Percentiles rank a stretch among this genome's conserved stretches.
phyloP scores from a whole-genome alignment of 2,113 vertebrate genomes.

The Esox niger region DNA sequence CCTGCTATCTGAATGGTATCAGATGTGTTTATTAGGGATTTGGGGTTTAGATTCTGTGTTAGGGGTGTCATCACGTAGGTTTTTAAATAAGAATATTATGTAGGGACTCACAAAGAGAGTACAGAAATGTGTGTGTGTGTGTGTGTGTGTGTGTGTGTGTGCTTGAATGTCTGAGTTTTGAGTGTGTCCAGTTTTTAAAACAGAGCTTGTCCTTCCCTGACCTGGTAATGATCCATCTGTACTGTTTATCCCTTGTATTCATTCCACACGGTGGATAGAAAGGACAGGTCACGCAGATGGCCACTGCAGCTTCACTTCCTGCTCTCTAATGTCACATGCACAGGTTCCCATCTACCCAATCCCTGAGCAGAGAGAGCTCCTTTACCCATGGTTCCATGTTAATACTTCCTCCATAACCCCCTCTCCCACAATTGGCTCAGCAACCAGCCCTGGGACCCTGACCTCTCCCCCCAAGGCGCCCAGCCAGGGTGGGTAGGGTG shows the following conservation, averaged over 20 bases:
- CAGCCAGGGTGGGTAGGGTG: constrained; percentile 35
- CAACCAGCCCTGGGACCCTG: constrained; percentile 36
- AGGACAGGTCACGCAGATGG: constrained; percentile 54
- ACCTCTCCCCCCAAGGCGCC: constrained; percentile 55
- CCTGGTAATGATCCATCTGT: too few relatives aligned
- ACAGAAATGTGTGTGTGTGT: too few relatives aligned
- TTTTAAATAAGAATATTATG: too few relatives aligned
- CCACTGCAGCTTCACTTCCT: constrained; percentile 16
- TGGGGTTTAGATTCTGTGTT: too few relatives aligned
- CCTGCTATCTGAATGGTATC: too few relatives aligned
- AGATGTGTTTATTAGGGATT: too few relatives aligned
- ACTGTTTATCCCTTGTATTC: constrained; percentile 1
- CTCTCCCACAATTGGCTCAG: constrained; percentile 32
- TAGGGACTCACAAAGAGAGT: too few relatives aligned
- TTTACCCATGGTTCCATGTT: constrained; percentile 32
- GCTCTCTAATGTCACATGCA: constrained; percentile 42
- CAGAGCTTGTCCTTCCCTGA: too few relatives aligned
- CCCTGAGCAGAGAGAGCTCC: constrained; percentile 21
- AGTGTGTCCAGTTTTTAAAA: too few relatives aligned
- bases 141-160: too few relatives aligned
- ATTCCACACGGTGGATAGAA: not conserved
- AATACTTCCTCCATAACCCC: constrained; percentile 18
- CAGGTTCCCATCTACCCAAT: not conserved
- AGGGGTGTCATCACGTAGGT: too few relatives aligned
- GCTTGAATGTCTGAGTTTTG: too few relatives aligned